Evolutionary conservation across 2,888 invertebrate species (phyloP), one percentile per base, ranked within the genome.

Genomic region (Drosophila sordidapex): DNA sequence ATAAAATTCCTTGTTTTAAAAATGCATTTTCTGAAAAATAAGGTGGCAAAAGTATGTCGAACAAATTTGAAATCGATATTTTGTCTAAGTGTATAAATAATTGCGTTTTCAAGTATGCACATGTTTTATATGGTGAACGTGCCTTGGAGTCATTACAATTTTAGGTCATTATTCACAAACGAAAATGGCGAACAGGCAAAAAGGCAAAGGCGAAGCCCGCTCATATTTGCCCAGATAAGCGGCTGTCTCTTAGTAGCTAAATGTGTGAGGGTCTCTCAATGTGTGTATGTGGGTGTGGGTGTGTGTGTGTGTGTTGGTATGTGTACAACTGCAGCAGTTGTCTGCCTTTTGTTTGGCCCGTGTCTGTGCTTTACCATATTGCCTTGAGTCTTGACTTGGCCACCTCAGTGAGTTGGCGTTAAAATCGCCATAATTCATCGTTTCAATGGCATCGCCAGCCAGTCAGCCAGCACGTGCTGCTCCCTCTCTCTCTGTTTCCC

Each of bases 341-440:
- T 49, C 61, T 54, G 67, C 59, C 64, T 65, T 60, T 75, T 75
- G 77, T 83, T 70, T 67, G 54, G 66, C 36, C 66, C 80, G 59
- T 63, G 74, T 62, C 63, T 79, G 79, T 75, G 63, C 60, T 56
- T 72, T 54, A 72, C 15, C 46, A 46, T 46, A 25, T 46, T 46
- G 46, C 15, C 46, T 46, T 46, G 25, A 36, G 35, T 54, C 54
- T 56, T 56, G 36, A 38, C 27, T 56, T 57, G 65, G 67, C 62
- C 74, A 43, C 33, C 68, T 58, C 66, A 48, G 58, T 63, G 78
- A 77, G 73, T 72, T 82, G 81, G 89, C 83, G 90, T 86, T 88
- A 88, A 90, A 86, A 86, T 86, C 70, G 78, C 83, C 81, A 86
- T 86, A 88, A 90, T 90, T 86, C 90, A 89, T 88, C 83, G 81